Base-by-base conservation (phyloP, 2,797 vertebrate genomes). In the Pipistrellus kuhlii region DNA sequence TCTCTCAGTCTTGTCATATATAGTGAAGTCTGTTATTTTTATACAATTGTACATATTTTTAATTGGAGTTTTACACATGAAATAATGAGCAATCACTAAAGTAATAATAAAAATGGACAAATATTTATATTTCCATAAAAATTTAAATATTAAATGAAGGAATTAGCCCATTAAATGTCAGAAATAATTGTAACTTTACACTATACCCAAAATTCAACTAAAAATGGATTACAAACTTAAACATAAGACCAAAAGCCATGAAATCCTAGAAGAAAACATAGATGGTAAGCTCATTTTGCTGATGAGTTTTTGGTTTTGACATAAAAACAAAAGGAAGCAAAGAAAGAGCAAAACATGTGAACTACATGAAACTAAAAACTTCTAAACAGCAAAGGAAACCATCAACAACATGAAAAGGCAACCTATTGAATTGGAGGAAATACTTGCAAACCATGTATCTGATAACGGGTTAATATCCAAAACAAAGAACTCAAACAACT, bases 71-170 rank as follows among this genome's bases (percentile, higher is more conserved):
- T 82, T 13, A 82, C 57, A 46, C 0, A 30, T 78, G 1, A 68
- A 85, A 81, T 5, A 94, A 69, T 62, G 8, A 30, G 8, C 18
- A 46, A 68, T 72, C n/a, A 83, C 7, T 85, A 30, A 94, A 83
- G 1, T 38, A 59, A 35, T 59, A 12, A 6, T 5, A 8, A 14
- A 66, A 48, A 66, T 62, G 5, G 11, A 32, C 15, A 88, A 13
- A 72, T 85, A 77, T 46, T 62, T 25, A 86, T 4, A 88, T 82
- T 81, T 77, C 30, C n/a, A 78, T 25, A 14, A 84, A 93, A 82
- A 11, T 8, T 21, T 80, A 80, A 48, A 85, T 32, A 53, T 17
- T 8, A 93, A 90, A 8, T 46, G 68, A 83, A 89, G 38, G 25
- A 14, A 80, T 8, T 35, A 12, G 84, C 46, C 12, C 6, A 68